Conservation (phyloP, 2,888 invertebrate species). For the Coenonympha arcania region DNA sequence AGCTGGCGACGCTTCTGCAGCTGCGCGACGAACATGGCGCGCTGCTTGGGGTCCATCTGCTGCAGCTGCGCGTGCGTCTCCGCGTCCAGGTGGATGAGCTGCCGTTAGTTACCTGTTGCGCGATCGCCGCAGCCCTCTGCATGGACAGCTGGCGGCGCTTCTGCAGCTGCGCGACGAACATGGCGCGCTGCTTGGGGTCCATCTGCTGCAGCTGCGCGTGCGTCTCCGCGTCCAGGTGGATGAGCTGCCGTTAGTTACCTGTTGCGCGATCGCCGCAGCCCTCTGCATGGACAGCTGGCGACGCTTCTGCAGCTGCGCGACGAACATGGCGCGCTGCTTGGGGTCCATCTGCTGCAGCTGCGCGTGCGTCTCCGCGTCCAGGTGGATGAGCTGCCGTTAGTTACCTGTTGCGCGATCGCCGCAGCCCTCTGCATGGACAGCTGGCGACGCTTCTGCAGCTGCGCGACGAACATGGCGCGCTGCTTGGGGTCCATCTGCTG, state of each 20-base stretch:
- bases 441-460: constrained; percentile 78
- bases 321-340: constrained; percentile 84
- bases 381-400: constrained; percentile 83
- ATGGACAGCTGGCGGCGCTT: constrained; percentile 74
- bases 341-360: constrained; percentile 88
- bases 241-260: constrained; percentile 82
- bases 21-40: constrained; percentile 85
- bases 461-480: constrained; percentile 84
- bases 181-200: constrained; percentile 84
- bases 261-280: constrained; percentile 67
- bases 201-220: constrained; percentile 87
- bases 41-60: constrained; percentile 85
- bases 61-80: constrained; percentile 88
- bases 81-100: constrained; percentile 86
- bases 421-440: constrained; percentile 68
- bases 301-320: constrained; percentile 82
- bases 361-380: constrained; percentile 88
- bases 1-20: constrained; percentile 78
- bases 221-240: constrained; percentile 87
- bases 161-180: constrained; percentile 85
- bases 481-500: constrained; percentile 88
- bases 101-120: too few species aligned
- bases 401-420: too few species aligned
- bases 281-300: constrained; percentile 70
- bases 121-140: constrained; percentile 67